Conservation (phyloP, 2,113 vertebrate genomes). For the Kryptolebias marmoratus region DNA sequence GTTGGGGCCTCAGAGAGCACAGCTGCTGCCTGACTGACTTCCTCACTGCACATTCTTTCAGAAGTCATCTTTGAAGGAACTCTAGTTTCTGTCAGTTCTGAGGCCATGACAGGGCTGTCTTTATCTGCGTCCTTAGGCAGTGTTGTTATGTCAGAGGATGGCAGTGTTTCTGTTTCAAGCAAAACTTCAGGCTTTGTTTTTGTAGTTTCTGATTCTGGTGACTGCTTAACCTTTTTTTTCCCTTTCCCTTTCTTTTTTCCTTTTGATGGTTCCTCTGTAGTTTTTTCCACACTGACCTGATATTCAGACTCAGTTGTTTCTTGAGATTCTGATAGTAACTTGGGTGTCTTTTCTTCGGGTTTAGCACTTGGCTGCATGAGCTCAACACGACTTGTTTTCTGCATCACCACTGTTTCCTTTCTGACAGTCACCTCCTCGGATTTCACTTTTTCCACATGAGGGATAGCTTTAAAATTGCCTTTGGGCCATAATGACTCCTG, state of each 20-base stretch:
- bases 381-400: constrained; percentile 46
- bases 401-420: constrained; percentile 54
- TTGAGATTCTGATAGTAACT: constrained; percentile 17
- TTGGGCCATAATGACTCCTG: constrained; percentile 31
- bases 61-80: constrained; percentile 64
- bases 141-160: constrained; percentile 39
- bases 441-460: constrained; percentile 30
- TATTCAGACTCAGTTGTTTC: constrained; percentile 48
- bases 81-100: constrained; percentile 38
- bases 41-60: constrained; percentile 73
- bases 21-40: constrained; percentile 76
- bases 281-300: constrained; percentile 19
- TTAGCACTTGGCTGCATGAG: constrained; percentile 18
- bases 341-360: constrained; percentile 25
- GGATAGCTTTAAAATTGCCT: background rate
- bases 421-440: constrained; percentile 33
- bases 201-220: constrained; percentile 24
- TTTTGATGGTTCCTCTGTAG: constrained; percentile 59
- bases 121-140: constrained; percentile 33
- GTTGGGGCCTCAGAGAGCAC: constrained; percentile 76
- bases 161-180: constrained; percentile 34
- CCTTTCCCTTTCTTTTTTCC: constrained; percentile 68
- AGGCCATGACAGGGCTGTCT: constrained; percentile 28
- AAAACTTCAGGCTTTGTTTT: constrained; percentile 40
- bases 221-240: constrained; percentile 58